Conservation (phyloP, 2,797 vertebrate genomes). For the Oceanodroma leucorhoa region DNA sequence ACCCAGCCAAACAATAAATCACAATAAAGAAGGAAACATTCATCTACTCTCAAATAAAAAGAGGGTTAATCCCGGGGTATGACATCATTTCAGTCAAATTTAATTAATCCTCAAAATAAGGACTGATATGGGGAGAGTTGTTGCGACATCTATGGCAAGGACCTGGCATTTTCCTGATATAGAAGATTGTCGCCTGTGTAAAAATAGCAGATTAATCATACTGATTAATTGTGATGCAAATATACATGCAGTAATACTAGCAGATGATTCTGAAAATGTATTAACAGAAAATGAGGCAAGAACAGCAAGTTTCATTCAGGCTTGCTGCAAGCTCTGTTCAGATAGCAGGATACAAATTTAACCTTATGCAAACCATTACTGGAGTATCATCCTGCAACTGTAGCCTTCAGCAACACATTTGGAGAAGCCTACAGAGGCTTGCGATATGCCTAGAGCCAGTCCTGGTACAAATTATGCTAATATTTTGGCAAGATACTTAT, state of each 20-base stretch:
- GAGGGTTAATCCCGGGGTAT: background rate
- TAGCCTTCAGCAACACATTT: background rate
- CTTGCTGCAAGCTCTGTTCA: background rate
- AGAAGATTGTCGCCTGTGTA: background rate
- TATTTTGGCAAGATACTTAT: background rate
- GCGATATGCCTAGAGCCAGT: background rate
- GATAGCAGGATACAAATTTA: background rate
- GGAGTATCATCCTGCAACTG: background rate
- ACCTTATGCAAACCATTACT: background rate
- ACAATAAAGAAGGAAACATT: background rate
- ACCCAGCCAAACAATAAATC: background rate
- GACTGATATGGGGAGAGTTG: background rate
- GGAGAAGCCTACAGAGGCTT: background rate
- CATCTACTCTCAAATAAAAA: background rate
- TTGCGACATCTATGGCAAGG: background rate
- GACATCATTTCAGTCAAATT: background rate
- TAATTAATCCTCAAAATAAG: background rate
- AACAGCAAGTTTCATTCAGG: background rate
- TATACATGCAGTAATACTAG: background rate
- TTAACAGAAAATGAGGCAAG: background rate
- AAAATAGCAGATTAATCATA: conserved; percentile 7
- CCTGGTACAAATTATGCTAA: background rate
- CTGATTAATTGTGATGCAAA: background rate
- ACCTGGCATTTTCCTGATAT: background rate
- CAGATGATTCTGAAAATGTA: background rate